A percentile compares a stretch with the other conserved stretches of the same genome.
These are phyloP conservation scores for Danio kyathit DNA, from an alignment of 2,797 vertebrate species.

Conservation along the genomic window DNA sequence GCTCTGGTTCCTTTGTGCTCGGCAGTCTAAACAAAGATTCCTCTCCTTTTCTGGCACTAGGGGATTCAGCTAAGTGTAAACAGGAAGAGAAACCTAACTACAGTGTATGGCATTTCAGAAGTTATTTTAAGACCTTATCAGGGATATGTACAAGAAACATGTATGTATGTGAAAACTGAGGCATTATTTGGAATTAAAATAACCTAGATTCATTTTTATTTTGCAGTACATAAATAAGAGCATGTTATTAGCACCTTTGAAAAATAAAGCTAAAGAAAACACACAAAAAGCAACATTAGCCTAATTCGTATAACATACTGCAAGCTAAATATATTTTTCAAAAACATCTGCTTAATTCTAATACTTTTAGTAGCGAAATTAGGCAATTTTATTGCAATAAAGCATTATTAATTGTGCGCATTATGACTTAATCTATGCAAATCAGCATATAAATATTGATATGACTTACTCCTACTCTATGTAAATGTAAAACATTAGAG, in stretches of 20 bases:
- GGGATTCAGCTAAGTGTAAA: constrained; percentile 66
- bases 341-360: constrained; percentile 71
- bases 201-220: constrained; percentile 30
- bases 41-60: constrained; percentile 68
- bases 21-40: constrained; percentile 69
- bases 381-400: constrained; percentile 81
- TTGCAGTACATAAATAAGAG: constrained; percentile 20
- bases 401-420: constrained; percentile 66
- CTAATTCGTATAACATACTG: constrained; percentile 70
- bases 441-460: constrained; percentile 81
- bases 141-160: constrained; percentile 8
- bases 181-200: constrained; percentile 6
- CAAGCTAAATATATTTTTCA: constrained; percentile 80
- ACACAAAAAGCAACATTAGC: constrained; percentile 36
- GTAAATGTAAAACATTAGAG: constrained; percentile 75
- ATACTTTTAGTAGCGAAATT: constrained; percentile 82
- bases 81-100: constrained; percentile 70
- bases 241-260: constrained; percentile 12
- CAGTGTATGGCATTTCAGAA: constrained; percentile 57
- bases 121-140: constrained; percentile 37
- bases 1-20: constrained; percentile 46
- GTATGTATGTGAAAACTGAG: background rate
- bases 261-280: background rate
- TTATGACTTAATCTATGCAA: constrained; percentile 80
- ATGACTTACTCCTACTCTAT: constrained; percentile 78